These are phyloP conservation scores for Sipha maydis DNA, from an alignment of 2,888 invertebrate species.

Conservation along the genomic window DNA sequence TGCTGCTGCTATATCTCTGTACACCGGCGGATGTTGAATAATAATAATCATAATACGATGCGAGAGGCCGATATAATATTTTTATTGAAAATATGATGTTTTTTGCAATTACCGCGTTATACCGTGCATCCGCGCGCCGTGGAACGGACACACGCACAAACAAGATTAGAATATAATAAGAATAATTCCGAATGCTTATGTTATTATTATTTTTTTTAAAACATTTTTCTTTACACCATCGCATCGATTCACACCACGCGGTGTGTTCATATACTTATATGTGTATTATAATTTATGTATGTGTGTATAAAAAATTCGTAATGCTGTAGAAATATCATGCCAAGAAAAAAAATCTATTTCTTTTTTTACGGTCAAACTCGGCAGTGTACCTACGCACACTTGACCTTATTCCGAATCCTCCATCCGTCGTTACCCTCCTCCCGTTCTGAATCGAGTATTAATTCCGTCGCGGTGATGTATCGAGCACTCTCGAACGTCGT, in stretches of 20 bases:
- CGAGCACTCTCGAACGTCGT: neutral
- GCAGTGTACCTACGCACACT: neutral
- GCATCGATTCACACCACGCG: neutral
- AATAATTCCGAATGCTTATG: neutral
- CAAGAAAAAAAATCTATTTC: neutral
- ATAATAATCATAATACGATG: conserved; percentile 34
- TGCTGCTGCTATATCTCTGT: too few species aligned
- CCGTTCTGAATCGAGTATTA: neutral
- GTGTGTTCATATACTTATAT: neutral
- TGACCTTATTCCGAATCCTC: neutral
- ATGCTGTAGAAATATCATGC: neutral
- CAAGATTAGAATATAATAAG: conserved; percentile 51
- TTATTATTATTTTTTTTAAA: conserved; percentile 4
- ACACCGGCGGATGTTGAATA: conserved; percentile 34
- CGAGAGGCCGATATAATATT: conserved; percentile 4
- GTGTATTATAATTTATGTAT: neutral
- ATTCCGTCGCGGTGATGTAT: neutral
- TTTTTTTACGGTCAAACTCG: neutral
- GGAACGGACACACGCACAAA: conserved; percentile 34
- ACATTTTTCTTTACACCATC: neutral
- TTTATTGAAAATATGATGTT: conserved; percentile 8
- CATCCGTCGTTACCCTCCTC: neutral
- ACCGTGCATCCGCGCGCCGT: conserved; percentile 53
- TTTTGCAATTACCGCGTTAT: conserved; percentile 58
- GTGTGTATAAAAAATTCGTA: neutral